Evolutionary conservation across 2,888 invertebrate genomes (phyloP), one percentile per base, ranked within the genome.

Genomic region (Nemotelus nigrinus): DNA sequence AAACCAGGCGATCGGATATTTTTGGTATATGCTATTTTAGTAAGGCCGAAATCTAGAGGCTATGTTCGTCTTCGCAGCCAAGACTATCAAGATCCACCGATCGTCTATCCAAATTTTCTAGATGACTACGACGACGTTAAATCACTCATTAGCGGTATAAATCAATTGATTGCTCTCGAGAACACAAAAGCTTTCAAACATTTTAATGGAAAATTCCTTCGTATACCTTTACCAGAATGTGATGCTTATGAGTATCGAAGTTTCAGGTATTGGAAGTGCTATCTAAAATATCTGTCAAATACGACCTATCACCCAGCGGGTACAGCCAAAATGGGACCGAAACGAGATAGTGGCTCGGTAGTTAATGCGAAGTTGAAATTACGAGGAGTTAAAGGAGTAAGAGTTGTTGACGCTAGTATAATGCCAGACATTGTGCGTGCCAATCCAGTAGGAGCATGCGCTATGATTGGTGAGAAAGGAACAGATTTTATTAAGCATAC

Each of bases 241-340:
- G 84, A 84, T 2, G 81, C 83, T 1, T 81, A 84, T 58, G 79
- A 81, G 10, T 84, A 84, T 74, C 82, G 84, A 57, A 83, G 87
- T 1, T 86, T 89, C 64, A 88, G 88, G 47, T 93, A 92, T 82
- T 92, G 92, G 91, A 89, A 91, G 75, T 93, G 93, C 83, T 90
- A 91, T 43, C 87, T 90, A 5, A 88, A 89, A n/a, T 90, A 91
- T 79, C 85, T 91, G 60, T 90, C 92, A 0, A 88, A 89, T n/a
- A 91, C 92, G 77, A 88, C 91, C 82, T 91, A 92, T 81, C 92
- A 92, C 81, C 92, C 92, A 57, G 86, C 87, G 44, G 90, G 91
- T 0, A 92, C 92, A 0, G 89, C 90, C 80, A 91, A 91, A 81
- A 93, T 93, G 93, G 92, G 92, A 0, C 90, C 92, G 0, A 83